These are phyloP conservation scores for Platycnemis pennipes DNA, from an alignment of 2,888 invertebrate genomes.

Conservation along the genomic window DNA sequence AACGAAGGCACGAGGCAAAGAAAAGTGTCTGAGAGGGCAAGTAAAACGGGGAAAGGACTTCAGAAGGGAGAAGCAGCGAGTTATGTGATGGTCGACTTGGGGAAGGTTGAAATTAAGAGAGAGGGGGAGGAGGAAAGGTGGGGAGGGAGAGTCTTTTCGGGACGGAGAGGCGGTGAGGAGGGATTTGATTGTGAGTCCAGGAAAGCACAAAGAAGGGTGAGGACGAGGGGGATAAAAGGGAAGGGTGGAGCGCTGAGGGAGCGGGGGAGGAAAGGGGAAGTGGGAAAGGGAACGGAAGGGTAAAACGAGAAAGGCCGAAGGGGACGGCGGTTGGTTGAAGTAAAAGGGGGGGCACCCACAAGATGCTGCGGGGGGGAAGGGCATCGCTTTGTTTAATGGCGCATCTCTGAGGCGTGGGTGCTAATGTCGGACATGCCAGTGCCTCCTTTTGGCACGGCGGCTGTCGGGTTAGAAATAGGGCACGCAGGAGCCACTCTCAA, in stretches of 20 bases:
- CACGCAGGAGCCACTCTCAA: neutral
- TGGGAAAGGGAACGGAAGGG: neutral
- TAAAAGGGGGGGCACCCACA: neutral
- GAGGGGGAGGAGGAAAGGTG: neutral
- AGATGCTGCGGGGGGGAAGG: neutral
- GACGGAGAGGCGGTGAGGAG: neutral
- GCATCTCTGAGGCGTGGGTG: neutral
- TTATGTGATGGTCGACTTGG: neutral
- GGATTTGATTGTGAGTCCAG: neutral
- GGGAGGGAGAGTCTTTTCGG: neutral
- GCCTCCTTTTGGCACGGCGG: neutral
- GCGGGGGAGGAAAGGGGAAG: neutral
- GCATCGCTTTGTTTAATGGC: constrained; percentile 28
- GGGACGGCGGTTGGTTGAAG: neutral
- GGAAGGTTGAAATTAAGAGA: neutral
- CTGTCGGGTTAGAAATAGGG: neutral
- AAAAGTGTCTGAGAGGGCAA: too few relatives aligned
- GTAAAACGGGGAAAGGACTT: neutral
- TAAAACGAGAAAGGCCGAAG: neutral
- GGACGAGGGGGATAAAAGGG: neutral
- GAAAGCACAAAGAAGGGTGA: neutral
- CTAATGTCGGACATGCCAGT: neutral
- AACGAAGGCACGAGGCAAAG: too few relatives aligned
- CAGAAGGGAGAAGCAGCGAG: neutral
- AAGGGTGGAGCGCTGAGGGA: neutral